Base-by-base conservation (phyloP, 2,888 invertebrate species). In the Microplitis manilae region DNA sequence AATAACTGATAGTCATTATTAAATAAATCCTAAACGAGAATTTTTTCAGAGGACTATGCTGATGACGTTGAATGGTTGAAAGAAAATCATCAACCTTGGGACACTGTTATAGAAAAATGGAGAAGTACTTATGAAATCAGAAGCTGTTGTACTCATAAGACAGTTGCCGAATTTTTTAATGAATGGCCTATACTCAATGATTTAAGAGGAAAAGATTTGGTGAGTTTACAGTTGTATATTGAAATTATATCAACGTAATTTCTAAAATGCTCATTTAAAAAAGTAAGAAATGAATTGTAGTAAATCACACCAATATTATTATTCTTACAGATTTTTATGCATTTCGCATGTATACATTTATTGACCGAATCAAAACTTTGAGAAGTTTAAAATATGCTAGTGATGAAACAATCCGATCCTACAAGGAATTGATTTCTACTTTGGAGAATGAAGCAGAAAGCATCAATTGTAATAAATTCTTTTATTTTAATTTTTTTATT, bases 321-420 rank as follows among this genome's bases (percentile, higher is more conserved):
- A n/a, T n/a, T n/a, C n/a, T n/a, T n/a, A n/a, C n/a, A 62, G 62
- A 17, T 62, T 62, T 62, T n/a, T 17, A n/a, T 62, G 62, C 6
- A 62, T n/a, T 62, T 62, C 13, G 13, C 7, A 62, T 7, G 15
- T 15, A 17, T n/a, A 62, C 62, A 15, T 62, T 62, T n/a, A 6
- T 62, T 62, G 62, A 62, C 2, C 13, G 17, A 62, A 17, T 62
- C 62, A 62, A 62, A 62, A 62, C 17, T 15, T 62, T 62, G 7
- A 15, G 17, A 5, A 62, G 62, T 17, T 17, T 7, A 62, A 62
- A 62, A 62, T 62, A 17, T 62, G 15, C 17, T 7, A n/a, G 17
- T 13, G 62, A 62, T 17, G 8, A 62, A 62, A 17, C 62, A 17
- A 17, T 62, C 7, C 15, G 5, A 17, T 6, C 2, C 6, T 62